A percentile compares a stretch with the other conserved stretches of the same genome.
Conservation (phyloP, 2,113 vertebrate genomes). For the Malurus alboscapulatus region DNA sequence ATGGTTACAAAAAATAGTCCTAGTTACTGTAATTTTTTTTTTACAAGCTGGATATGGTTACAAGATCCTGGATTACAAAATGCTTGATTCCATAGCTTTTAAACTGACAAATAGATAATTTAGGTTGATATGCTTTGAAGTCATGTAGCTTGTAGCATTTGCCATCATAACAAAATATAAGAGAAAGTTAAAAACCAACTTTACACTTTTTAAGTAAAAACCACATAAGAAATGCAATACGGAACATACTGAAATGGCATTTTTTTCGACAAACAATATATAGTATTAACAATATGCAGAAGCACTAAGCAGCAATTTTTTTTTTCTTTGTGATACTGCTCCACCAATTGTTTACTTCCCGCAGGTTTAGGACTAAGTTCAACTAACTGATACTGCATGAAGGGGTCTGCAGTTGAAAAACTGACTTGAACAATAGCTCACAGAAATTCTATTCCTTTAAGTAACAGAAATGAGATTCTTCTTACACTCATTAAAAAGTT, state of each 20-base stretch:
- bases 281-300: conserved; percentile 58
- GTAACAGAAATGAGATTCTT: conserved; percentile 33
- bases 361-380: background rate
- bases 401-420: conserved; percentile 54
- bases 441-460: conserved; percentile 49
- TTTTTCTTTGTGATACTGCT: conserved; percentile 45
- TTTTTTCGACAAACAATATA: conserved; percentile 59
- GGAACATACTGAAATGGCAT: conserved; percentile 65
- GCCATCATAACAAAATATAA: conserved; percentile 29
- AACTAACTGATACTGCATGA: conserved; percentile 33
- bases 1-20: conserved; percentile 34
- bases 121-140: conserved; percentile 7
- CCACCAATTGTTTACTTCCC: conserved; percentile 36
- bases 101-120: conserved; percentile 14
- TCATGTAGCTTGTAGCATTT: background rate
- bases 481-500: conserved; percentile 54
- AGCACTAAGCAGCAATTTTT: conserved; percentile 65
- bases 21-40: background rate
- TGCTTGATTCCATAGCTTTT: conserved; percentile 14
- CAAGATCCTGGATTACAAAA: conserved; percentile 47
- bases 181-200: conserved; percentile 60
- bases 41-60: conserved; percentile 22
- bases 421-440: conserved; percentile 30
- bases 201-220: conserved; percentile 75
- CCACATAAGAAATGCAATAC: conserved; percentile 71